A percentile compares a stretch with the other conserved stretches of the same genome.
These are phyloP conservation scores for Leptura quadrifasciata DNA, from an alignment of 2,888 invertebrate genomes.

Conservation along the genomic window DNA sequence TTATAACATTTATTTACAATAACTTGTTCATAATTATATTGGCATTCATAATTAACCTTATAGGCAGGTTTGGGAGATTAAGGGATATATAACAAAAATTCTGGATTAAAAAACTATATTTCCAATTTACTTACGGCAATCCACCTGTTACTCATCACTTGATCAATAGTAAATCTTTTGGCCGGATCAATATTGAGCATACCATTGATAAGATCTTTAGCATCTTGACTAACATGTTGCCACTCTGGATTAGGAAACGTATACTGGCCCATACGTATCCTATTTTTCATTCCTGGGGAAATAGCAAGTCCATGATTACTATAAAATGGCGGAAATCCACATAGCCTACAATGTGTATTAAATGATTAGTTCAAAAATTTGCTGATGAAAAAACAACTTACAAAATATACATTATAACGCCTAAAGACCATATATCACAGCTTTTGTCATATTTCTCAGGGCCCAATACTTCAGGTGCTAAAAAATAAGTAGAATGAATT, in stretches of 20 bases:
- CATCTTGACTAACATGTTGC: constrained; percentile 94
- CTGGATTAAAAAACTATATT: constrained; percentile 27
- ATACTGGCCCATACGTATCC: constrained; percentile 96
- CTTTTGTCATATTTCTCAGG: constrained; percentile 99
- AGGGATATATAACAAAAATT: constrained; percentile 18
- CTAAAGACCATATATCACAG: constrained; percentile 99
- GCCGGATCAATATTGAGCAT: constrained; percentile 97
- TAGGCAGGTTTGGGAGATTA: too few relatives aligned
- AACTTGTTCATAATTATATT: too few relatives aligned
- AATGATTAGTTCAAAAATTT: constrained; percentile 24
- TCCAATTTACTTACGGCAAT: constrained; percentile 83
- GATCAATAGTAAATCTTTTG: constrained; percentile 90
- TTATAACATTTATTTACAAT: too few relatives aligned
- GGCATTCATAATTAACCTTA: too few relatives aligned
- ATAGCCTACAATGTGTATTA: constrained; percentile 77
- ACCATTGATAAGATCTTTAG: constrained; percentile 95
- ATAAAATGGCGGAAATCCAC: constrained; percentile 99
- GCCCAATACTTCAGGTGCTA: constrained; percentile 86
- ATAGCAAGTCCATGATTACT: constrained; percentile 98
- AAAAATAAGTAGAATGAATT: constrained; percentile 49
- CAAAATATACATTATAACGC: constrained; percentile 99
- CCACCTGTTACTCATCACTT: constrained; percentile 93
- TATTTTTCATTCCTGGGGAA: constrained; percentile 99
- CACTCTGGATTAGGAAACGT: constrained; percentile 98
- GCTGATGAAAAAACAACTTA: constrained; percentile 74